A percentile compares a stretch with the other conserved stretches of the same genome.
Evolutionary conservation across 2,888 invertebrate genomes (phyloP).

Genomic region (Euzophera pinguis): DNA sequence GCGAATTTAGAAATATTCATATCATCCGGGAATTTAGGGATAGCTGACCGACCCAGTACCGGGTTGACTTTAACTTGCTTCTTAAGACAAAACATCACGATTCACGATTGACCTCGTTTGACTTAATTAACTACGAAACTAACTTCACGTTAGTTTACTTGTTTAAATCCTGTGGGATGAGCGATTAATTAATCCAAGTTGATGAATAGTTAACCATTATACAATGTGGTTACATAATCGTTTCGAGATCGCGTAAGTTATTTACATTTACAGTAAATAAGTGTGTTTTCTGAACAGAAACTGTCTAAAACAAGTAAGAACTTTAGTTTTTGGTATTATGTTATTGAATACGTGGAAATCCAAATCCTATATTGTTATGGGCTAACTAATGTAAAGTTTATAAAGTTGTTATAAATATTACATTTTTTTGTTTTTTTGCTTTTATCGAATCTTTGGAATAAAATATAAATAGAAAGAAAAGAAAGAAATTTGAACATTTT

Average conservation of each 20-base stretch:
- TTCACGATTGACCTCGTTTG: not conserved
- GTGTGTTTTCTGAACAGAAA: too few species aligned
- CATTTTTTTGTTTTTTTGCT: too few species aligned
- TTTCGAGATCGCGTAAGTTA: not conserved
- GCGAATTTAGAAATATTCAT: conserved; percentile 29
- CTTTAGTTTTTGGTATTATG: too few species aligned
- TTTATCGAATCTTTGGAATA: too few species aligned
- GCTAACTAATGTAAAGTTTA: too few species aligned
- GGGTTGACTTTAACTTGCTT: not conserved
- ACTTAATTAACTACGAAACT: conserved; percentile 6
- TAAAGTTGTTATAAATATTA: too few species aligned
- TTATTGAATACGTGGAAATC: too few species aligned
- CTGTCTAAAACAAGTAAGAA: too few species aligned
- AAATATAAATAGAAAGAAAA: too few species aligned
- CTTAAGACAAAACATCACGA: not conserved
- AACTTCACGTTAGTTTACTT: not conserved
- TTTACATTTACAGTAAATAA: too few species aligned
- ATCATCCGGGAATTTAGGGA: conserved; percentile 15
- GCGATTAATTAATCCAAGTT: not conserved
- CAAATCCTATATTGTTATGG: too few species aligned
- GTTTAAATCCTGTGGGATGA: conserved; percentile 2
- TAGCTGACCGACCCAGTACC: conserved; percentile 24
- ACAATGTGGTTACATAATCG: not conserved
- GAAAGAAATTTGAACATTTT: too few species aligned
- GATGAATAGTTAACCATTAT: not conserved